Conservation (phyloP, 2,888 invertebrate genomes). For the Leptinotarsa peninsularis region DNA sequence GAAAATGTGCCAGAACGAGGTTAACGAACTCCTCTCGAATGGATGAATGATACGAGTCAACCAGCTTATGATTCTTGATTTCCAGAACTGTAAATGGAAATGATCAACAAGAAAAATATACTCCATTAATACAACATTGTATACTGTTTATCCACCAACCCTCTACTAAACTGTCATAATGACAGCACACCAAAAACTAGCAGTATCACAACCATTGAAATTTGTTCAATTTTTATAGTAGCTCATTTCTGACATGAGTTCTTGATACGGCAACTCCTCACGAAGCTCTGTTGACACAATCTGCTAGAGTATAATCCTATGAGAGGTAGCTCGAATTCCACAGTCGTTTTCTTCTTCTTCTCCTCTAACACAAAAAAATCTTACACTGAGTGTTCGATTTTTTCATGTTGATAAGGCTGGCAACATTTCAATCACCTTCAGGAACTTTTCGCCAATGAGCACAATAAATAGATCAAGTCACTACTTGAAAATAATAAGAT, state of each 20-base stretch:
- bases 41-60: conserved; percentile 1
- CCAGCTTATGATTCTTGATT: conserved; percentile 6
- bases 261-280: neutral
- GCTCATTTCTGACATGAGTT: neutral
- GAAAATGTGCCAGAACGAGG: conserved; percentile 8
- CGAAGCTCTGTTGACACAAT: conserved; percentile 11
- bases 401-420: neutral
- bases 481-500: neutral
- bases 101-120: neutral
- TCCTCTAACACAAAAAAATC: conserved; percentile 4
- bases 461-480: neutral
- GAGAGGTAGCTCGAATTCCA: conserved; percentile 12
- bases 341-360: neutral
- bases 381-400: conserved; percentile 2
- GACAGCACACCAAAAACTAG: conserved; percentile 2
- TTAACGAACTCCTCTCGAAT: conserved; percentile 13
- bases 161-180: neutral
- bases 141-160: neutral
- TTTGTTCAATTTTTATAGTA: conserved; percentile 3
- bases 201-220: neutral
- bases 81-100: conserved; percentile 11
- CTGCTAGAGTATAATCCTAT: neutral
- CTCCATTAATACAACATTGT: neutral
- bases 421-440: conserved; percentile 3
- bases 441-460: neutral